Conservation (phyloP, 2,113 vertebrate genomes). For the Electrona antarctica region DNA sequence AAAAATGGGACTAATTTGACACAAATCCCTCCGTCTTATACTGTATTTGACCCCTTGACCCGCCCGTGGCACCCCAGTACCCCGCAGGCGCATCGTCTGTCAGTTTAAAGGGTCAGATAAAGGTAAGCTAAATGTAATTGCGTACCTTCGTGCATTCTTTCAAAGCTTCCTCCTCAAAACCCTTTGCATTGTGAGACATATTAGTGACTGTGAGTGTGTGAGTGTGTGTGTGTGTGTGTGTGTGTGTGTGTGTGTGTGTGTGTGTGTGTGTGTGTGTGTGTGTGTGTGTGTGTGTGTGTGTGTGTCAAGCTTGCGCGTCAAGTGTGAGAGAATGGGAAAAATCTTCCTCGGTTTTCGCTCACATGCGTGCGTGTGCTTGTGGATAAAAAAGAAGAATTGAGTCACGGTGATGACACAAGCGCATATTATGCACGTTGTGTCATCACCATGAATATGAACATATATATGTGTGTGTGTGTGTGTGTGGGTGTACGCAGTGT, state of each 20-base stretch:
- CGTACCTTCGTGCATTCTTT: conserved; percentile 67
- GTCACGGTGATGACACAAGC: too few species aligned
- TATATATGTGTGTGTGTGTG: conserved; percentile 41
- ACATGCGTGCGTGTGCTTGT: too few species aligned
- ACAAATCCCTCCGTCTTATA: conserved; percentile 72
- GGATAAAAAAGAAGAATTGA: too few species aligned
- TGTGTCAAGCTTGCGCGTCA: not conserved
- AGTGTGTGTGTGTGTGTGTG: conserved; percentile 24
- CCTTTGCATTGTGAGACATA: conserved; percentile 54
- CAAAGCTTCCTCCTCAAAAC: conserved; percentile 58
- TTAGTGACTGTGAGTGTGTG: conserved; percentile 33
- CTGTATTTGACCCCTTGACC: conserved; percentile 69
- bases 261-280: conserved; percentile 18
- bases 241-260: conserved; percentile 25
- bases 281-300: conserved; percentile 40
- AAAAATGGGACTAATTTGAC: conserved; percentile 73
- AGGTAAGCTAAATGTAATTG: conserved; percentile 69
- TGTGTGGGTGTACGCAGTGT: conserved; percentile 46
- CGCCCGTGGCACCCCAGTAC: conserved; percentile 56
- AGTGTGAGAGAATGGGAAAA: too few species aligned
- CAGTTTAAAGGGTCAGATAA: conserved; percentile 74
- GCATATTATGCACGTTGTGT: too few species aligned
- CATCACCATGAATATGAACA: conserved; percentile 30
- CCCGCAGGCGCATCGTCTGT: conserved; percentile 70
- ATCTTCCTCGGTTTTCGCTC: too few species aligned